These are phyloP conservation scores for Ips nitidus DNA, from an alignment of 1,140 invertebrate genomes.

Conservation along the genomic window DNA sequence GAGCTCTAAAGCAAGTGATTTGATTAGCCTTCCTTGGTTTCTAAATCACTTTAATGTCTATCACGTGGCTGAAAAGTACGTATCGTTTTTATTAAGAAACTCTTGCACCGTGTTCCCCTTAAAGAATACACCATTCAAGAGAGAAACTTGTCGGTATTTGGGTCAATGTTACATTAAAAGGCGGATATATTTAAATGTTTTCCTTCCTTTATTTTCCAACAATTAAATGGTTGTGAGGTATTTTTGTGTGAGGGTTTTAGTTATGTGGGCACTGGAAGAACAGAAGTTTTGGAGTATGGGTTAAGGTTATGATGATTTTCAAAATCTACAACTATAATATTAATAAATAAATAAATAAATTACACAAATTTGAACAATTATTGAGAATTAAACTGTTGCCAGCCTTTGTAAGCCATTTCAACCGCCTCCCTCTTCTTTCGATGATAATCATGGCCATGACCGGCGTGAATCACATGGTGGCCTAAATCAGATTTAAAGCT, in stretches of 20 bases:
- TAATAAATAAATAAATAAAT: constrained; percentile 39
- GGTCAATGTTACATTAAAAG: constrained; percentile 45
- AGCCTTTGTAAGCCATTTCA: constrained; percentile 63
- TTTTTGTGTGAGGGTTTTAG: not conserved
- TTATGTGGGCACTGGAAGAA: constrained; percentile 8
- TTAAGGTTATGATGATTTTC: not conserved
- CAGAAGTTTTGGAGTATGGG: not conserved
- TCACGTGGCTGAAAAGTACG: not conserved
- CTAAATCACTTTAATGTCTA: not conserved
- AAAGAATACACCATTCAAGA: not conserved
- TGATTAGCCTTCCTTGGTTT: not conserved
- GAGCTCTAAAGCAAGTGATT: too few relatives aligned
- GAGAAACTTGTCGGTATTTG: constrained; percentile 37
- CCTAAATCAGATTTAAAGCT: constrained; percentile 11
- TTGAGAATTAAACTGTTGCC: constrained; percentile 47
- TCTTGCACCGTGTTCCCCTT: constrained; percentile 18
- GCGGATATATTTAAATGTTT: constrained; percentile 39
- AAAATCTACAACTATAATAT: not conserved
- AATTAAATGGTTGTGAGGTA: constrained; percentile 7
- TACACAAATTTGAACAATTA: constrained; percentile 17
- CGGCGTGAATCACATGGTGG: constrained; percentile 52
- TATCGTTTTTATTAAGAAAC: not conserved
- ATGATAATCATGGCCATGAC: constrained; percentile 62
- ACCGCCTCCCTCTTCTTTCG: constrained; percentile 56
- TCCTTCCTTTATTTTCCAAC: constrained; percentile 22